Evolutionary conservation across 1,140 invertebrate species (phyloP).

Genomic region (Drosophila miranda): DNA sequence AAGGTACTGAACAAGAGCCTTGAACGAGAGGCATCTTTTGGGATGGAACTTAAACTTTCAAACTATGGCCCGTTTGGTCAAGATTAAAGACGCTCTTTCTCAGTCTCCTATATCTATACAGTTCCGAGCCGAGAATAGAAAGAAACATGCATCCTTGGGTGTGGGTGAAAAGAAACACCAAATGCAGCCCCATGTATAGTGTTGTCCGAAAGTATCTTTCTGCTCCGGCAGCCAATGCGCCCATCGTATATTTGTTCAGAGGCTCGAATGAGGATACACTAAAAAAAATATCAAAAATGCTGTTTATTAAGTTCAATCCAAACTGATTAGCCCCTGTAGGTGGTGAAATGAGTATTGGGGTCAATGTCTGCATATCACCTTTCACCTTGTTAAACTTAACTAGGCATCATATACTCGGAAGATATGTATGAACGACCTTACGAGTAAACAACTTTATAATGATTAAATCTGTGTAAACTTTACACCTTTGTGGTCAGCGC

Average conservation of each 20-base stretch:
- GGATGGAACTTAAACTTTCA: conserved; percentile 45
- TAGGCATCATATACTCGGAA: too few relatives aligned
- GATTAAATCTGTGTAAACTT: too few relatives aligned
- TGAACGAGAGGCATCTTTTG: too few relatives aligned
- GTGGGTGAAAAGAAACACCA: conserved; percentile 58
- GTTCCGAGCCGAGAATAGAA: conserved; percentile 55
- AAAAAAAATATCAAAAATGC: conserved; percentile 51
- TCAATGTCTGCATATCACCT: too few relatives aligned
- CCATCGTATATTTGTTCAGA: conserved; percentile 18
- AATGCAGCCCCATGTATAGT: conserved; percentile 39
- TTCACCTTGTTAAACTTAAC: too few relatives aligned
- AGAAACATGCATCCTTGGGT: conserved; percentile 44
- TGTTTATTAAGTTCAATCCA: conserved; percentile 50
- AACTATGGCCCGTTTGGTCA: conserved; percentile 29
- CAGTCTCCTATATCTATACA: conserved; percentile 52
- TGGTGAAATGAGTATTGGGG: conserved; percentile 15
- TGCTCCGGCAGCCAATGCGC: conserved; percentile 38
- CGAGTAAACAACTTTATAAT: too few relatives aligned
- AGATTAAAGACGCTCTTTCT: conserved; percentile 47
- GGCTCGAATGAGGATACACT: conserved; percentile 14
- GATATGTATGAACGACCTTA: too few relatives aligned
- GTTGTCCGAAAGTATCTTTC: conserved; percentile 45
- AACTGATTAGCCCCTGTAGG: conserved; percentile 56
- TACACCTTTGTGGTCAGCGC: too few relatives aligned
- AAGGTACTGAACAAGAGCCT: conserved; percentile 25